Evolutionary conservation across 2,797 vertebrate species (phyloP).

Genomic region (Malurus leucopterus): DNA sequence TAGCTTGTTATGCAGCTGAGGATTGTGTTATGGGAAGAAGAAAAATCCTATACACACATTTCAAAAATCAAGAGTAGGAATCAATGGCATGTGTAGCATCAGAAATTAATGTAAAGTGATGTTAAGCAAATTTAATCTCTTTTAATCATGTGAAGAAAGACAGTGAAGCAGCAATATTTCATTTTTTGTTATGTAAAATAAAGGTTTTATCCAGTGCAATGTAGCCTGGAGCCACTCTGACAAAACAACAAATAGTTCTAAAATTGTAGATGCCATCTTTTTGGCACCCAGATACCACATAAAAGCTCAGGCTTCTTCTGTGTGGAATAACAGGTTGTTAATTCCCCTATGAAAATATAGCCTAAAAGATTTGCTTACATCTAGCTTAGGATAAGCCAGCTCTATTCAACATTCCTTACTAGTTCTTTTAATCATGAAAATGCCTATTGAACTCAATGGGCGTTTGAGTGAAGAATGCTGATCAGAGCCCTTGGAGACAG

Average conservation of each 20-base stretch:
- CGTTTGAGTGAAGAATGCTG: neutral
- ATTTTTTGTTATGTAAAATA: constrained; percentile 14
- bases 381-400: neutral
- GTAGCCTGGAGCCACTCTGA: constrained; percentile 2
- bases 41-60: neutral
- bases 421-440: constrained; percentile 18
- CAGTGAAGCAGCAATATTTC: constrained; percentile 3
- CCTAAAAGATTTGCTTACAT: neutral
- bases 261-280: constrained; percentile 17
- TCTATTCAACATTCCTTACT: neutral
- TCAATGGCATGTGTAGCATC: neutral
- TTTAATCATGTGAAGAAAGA: constrained; percentile 11
- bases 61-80: neutral
- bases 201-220: neutral
- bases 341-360: neutral
- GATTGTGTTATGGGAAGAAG: neutral
- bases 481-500: neutral
- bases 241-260: constrained; percentile 18
- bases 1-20: neutral
- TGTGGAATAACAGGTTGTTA: neutral
- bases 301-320: neutral
- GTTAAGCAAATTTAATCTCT: constrained; percentile 3
- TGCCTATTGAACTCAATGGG: neutral
- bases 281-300: neutral
- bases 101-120: neutral